Evolutionary conservation across 1,140 invertebrate species (phyloP).

Genomic region (Drosophila tropicalis): DNA sequence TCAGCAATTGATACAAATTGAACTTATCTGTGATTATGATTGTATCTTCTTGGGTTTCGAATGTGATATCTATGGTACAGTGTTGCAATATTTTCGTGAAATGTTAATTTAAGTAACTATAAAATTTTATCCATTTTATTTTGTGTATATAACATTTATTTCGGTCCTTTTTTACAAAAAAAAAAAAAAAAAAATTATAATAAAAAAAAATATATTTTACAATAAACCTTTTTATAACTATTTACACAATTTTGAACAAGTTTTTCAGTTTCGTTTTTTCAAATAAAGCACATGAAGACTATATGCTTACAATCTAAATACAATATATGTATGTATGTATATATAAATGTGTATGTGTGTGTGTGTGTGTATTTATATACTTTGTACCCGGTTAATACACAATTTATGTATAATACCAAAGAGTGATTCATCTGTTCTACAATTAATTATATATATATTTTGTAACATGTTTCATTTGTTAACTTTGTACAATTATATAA

Average conservation of each 20-base stretch:
- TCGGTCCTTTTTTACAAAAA: conserved; percentile 27
- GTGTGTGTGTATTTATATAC: not conserved
- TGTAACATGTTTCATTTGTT: conserved; percentile 49
- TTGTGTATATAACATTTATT: conserved; percentile 52
- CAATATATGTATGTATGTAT: conserved; percentile 5
- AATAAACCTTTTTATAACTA: conserved; percentile 26
- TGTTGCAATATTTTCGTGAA: conserved; percentile 49
- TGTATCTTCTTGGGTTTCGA: conserved; percentile 55
- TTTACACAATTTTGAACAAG: conserved; percentile 41
- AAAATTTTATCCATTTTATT: not conserved
- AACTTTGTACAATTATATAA: conserved; percentile 56
- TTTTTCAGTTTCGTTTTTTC: conserved; percentile 15
- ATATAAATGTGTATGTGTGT: not conserved
- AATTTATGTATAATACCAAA: conserved; percentile 16
- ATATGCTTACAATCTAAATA: conserved; percentile 11
- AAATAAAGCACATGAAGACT: conserved; percentile 46
- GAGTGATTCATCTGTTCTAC: conserved; percentile 14
- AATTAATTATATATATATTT: conserved; percentile 7
- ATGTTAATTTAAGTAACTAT: conserved; percentile 54
- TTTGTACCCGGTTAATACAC: conserved; percentile 42
- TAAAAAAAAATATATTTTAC: conserved; percentile 27
- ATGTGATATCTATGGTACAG: conserved; percentile 38
- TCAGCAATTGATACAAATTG: conserved; percentile 45
- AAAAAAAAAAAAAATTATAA: conserved; percentile 33
- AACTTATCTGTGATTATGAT: conserved; percentile 65